phyloP scores from a whole-genome alignment of 2,797 vertebrate genomes.

The Chelonia mydas region DNA sequence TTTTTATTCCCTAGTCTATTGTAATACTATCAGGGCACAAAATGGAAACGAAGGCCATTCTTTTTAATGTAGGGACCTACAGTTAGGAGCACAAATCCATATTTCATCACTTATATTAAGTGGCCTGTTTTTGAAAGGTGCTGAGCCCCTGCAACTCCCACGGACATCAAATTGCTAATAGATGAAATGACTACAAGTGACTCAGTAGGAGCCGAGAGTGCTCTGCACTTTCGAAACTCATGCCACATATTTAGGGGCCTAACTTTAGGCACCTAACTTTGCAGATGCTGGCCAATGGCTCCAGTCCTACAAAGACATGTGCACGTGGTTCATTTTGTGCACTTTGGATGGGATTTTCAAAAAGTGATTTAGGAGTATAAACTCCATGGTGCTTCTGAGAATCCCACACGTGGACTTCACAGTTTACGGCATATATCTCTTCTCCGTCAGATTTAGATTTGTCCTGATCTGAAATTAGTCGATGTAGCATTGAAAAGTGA shows the following conservation, averaged over 20 bases:
- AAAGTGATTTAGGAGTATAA: background rate
- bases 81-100: fast-evolving
- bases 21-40: background rate
- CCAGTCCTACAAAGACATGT: background rate
- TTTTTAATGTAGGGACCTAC: fast-evolving
- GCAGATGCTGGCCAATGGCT: fast-evolving
- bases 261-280: background rate
- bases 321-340: background rate
- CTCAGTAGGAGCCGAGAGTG: background rate
- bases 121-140: background rate
- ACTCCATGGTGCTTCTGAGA: background rate
- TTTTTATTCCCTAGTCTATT: constrained; percentile 46
- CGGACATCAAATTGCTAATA: background rate
- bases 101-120: background rate
- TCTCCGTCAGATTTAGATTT: background rate
- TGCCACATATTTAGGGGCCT: background rate
- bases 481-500: background rate
- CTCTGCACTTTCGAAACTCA: background rate
- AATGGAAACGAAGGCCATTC: fast-evolving
- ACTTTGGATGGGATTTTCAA: background rate
- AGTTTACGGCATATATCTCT: background rate
- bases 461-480: background rate
- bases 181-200: background rate
- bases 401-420: background rate
- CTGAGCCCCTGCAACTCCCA: background rate